phyloP scores from a whole-genome alignment of 1,140 invertebrate genomes.

The Thaumetopoea pityocampa region DNA sequence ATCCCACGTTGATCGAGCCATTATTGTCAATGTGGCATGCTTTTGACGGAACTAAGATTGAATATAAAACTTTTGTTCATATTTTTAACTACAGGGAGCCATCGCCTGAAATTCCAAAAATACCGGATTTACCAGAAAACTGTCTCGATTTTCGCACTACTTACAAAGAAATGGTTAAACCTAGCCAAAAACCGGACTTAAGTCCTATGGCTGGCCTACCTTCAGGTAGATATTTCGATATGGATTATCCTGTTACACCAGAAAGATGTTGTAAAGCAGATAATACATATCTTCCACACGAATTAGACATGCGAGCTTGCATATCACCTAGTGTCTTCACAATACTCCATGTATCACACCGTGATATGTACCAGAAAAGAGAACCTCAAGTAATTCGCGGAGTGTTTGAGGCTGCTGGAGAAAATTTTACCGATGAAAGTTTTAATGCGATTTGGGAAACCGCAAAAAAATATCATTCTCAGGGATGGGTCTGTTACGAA shows the following conservation, averaged over 20 bases:
- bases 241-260: constrained; percentile 53
- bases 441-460: constrained; percentile 52
- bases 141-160: constrained; percentile 57
- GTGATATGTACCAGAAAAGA: constrained; percentile 60
- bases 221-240: constrained; percentile 60
- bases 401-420: constrained; percentile 54
- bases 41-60: constrained; percentile 45
- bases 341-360: constrained; percentile 48
- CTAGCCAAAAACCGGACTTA: constrained; percentile 30
- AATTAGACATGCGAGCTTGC: constrained; percentile 54
- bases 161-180: constrained; percentile 61
- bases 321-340: constrained; percentile 53
- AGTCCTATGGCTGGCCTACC: constrained; percentile 47
- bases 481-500: constrained; percentile 61
- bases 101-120: constrained; percentile 47
- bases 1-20: constrained; percentile 49
- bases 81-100: constrained; percentile 56
- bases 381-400: constrained; percentile 36
- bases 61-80: constrained; percentile 58
- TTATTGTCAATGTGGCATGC: constrained; percentile 51
- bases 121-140: constrained; percentile 40
- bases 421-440: constrained; percentile 45
- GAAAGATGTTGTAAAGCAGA: constrained; percentile 42
- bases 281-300: constrained; percentile 48
- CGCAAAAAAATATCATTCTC: constrained; percentile 55